Conservation (phyloP, 2,113 vertebrate genomes). For the Mobula hypostoma region DNA sequence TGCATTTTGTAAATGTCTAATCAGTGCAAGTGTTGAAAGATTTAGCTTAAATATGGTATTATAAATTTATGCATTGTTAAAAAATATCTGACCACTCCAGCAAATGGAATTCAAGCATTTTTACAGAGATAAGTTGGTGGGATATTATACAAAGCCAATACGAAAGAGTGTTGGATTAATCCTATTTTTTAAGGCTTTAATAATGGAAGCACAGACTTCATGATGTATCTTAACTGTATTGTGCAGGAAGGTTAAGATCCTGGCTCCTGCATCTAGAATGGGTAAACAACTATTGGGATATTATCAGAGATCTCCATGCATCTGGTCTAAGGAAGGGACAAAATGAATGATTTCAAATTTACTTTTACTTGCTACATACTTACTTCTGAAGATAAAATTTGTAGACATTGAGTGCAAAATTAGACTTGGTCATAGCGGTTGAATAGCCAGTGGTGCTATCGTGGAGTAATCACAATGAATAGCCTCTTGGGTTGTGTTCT, state of each 20-base stretch:
- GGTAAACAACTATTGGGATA: no score
- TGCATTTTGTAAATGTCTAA: conserved; percentile 21
- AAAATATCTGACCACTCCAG: neutral
- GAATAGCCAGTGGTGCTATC: neutral
- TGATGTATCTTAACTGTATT: neutral
- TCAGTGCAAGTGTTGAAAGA: neutral
- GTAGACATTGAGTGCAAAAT: neutral
- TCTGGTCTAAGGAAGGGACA: neutral
- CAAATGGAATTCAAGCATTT: neutral
- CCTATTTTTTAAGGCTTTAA: neutral
- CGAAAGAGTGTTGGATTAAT: neutral
- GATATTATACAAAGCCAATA: neutral
- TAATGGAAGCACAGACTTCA: neutral
- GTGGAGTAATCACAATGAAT: neutral
- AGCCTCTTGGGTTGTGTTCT: neutral
- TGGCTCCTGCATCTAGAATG: neutral
- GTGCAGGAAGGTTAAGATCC: neutral
- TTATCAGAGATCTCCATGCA: neutral
- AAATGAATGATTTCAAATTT: neutral
- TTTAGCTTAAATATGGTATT: neutral
- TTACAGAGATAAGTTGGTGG: neutral
- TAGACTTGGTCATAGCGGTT: neutral
- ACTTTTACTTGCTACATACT: neutral
- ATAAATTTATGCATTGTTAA: no score
- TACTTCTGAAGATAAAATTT: no score